phyloP scores from a whole-genome alignment of 2,888 invertebrate genomes.

The Marasmarcha lunaedactyla region DNA sequence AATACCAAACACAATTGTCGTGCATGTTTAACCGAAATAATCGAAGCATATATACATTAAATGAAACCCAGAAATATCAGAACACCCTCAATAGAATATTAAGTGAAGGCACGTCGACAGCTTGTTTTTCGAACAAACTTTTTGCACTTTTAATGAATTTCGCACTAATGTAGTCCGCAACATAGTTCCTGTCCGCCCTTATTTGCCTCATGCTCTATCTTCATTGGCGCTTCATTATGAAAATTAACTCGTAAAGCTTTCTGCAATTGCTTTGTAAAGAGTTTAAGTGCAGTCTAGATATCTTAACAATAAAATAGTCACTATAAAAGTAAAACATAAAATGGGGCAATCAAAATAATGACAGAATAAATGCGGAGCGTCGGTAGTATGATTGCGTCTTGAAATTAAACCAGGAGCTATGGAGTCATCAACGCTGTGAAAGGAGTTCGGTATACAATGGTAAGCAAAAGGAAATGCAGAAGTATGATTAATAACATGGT shows the following conservation, averaged over 20 bases:
- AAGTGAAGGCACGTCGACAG: conserved; percentile 8
- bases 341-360: conserved; percentile 30
- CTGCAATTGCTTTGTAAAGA: not conserved
- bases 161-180: conserved; percentile 25
- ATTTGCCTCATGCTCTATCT: too few relatives aligned
- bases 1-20: too few relatives aligned
- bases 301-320: conserved; percentile 18
- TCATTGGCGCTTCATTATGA: too few relatives aligned
- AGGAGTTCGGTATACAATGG: conserved; percentile 33
- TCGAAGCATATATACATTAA: too few relatives aligned
- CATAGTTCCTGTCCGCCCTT: too few relatives aligned
- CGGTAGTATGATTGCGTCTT: conserved; percentile 33
- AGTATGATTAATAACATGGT: conserved; percentile 42
- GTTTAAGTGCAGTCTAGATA: not conserved
- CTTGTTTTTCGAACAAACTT: conserved; percentile 10
- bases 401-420: conserved; percentile 42
- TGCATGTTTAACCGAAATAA: too few relatives aligned
- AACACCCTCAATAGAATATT: too few relatives aligned
- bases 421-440: conserved; percentile 34
- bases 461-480: conserved; percentile 41
- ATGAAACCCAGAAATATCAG: too few relatives aligned
- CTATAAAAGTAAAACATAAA: conserved; percentile 38
- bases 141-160: conserved; percentile 13
- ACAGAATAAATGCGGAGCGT: conserved; percentile 32
- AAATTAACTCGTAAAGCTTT: too few relatives aligned